A percentile compares a stretch with the other conserved stretches of the same genome.
These are phyloP conservation scores for Oedothorax gibbosus DNA, from an alignment of 1,140 invertebrate genomes.

Conservation along the genomic window DNA sequence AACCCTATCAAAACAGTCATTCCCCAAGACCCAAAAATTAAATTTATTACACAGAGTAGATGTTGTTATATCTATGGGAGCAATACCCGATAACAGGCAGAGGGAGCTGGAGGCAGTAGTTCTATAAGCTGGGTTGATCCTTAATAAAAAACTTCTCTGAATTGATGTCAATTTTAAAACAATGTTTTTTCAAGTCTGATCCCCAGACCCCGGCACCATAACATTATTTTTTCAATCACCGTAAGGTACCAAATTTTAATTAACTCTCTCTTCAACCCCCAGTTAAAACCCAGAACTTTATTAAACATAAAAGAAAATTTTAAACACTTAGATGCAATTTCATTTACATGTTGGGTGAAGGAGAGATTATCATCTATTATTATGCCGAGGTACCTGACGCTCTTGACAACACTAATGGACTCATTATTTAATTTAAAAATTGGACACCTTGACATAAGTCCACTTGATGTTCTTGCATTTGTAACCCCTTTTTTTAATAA, in stretches of 20 bases:
- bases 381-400: background rate
- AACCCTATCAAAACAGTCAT: background rate
- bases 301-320: background rate
- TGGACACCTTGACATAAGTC: background rate
- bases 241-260: background rate
- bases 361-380: background rate
- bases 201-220: rapidly evolving
- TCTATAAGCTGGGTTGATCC: background rate
- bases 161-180: background rate
- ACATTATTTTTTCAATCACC: background rate
- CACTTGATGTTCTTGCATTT: background rate
- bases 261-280: background rate
- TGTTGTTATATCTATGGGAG: background rate
- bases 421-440: background rate
- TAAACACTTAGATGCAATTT: no score
- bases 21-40: no score
- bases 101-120: background rate
- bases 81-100: background rate
- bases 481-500: background rate
- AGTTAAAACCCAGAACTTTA: background rate
- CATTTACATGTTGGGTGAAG: background rate
- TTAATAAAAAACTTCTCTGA: background rate
- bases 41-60: no score
- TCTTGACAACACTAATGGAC: background rate
- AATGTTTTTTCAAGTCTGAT: background rate